Evolutionary conservation across 1,140 invertebrate species (phyloP), one percentile per base, ranked within the genome.

Genomic region (Drosophila insularis): DNA sequence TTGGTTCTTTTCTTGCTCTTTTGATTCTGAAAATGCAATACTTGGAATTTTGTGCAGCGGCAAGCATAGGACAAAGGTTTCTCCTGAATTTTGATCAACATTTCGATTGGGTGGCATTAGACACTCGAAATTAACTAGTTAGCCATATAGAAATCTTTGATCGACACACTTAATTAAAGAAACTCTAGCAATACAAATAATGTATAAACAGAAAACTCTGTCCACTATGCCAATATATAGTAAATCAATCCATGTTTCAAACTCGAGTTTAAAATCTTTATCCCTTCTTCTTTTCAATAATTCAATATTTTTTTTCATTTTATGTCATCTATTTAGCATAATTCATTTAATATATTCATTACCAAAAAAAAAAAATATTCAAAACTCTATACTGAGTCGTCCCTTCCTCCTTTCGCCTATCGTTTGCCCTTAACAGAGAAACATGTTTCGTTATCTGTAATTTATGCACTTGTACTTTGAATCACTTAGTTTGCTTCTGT

Each of bases 401-500:
- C 19, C 17, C 43, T 19, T 17, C 19, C 17, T 21, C 8, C 43
- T 21, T 2, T 50, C 8, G 7, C 21, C 43, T 50, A 50, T 50
- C 43, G 19, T 10, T 50, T 21, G 8, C 43, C 43, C 43, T 50
- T 50, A 17, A 7, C 10, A 6, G 0, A 50, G 43, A 63, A 73
- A 69, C 76, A 80, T 84, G 79, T 82, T 77, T 82, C 76, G 84
- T 80, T 80, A 79, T 87, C 82, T 87, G 75, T 87, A 87, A 87
- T 87, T 87, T 87, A 87, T 87, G 76, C 82, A 87, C 82, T 87
- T 87, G 82, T 87, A 87, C 75, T 87, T 87, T 82, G 81, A 87
- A 86, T 86, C 81, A 86, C 82, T 87, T 87, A 78, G 79, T 50
- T 50, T 50, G 8, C 43, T n/a, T 19, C 43, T 50, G 43, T 68